These are phyloP conservation scores for Luidia sarsii DNA, from an alignment of 53 echinoderm and acorn worm species.

Conservation along the genomic window DNA sequence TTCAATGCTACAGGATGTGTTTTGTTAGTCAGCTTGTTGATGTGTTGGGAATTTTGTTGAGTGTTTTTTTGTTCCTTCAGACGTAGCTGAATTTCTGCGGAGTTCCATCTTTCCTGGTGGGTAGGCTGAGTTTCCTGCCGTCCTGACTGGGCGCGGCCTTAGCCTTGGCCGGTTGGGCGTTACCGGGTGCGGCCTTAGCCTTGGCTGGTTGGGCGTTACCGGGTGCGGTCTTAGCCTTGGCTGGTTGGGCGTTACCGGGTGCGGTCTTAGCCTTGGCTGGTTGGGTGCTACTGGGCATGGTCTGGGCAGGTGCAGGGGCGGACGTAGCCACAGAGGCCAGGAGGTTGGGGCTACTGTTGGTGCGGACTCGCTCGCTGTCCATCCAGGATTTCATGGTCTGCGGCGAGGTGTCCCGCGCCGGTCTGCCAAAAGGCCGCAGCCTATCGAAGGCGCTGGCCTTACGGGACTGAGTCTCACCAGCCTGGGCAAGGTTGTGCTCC, in stretches of 20 bases:
- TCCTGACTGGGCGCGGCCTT: conserved; percentile 9
- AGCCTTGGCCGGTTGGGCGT: too few species aligned
- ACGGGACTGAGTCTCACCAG: background rate
- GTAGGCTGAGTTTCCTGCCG: conserved; percentile 6
- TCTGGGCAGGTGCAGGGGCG: background rate
- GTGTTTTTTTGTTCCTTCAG: background rate
- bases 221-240: background rate
- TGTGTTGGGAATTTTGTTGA: background rate
- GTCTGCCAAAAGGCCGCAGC: conserved; percentile 76
- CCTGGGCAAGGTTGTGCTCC: conserved; percentile 47
- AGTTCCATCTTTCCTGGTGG: conserved; percentile 20
- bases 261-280: too few species aligned
- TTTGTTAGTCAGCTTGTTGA: too few species aligned
- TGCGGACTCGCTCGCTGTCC: conserved; percentile 62
- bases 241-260: background rate
- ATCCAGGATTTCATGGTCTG: conserved; percentile 77
- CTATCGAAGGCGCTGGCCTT: conserved; percentile 79
- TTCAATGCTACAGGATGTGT: too few species aligned
- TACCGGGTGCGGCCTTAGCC: background rate
- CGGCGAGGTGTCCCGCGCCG: conserved; percentile 54
- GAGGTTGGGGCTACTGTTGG: conserved; percentile 70
- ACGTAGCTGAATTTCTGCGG: conserved; percentile 51
- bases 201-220: background rate
- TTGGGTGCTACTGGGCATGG: conserved; percentile 2
- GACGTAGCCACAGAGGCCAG: conserved; percentile 35